A percentile compares a stretch with the other conserved stretches of the same genome.
Evolutionary conservation across 2,797 vertebrate species (phyloP).

Genomic region (Sarcophilus harrisii): DNA sequence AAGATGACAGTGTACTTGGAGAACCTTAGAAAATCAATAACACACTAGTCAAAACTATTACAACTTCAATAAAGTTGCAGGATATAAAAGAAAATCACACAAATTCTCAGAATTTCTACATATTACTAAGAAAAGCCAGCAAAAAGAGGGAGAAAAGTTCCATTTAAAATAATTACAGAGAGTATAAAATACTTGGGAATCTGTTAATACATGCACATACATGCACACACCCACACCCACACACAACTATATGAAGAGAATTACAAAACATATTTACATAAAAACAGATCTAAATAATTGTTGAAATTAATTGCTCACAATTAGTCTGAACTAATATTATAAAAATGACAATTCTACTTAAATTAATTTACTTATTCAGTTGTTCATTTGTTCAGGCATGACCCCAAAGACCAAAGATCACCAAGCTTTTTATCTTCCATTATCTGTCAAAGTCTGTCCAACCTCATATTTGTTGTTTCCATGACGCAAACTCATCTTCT

Average conservation of each 20-base stretch:
- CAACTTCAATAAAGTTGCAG: background rate
- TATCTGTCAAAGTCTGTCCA: background rate
- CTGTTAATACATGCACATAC: background rate
- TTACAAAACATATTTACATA: background rate
- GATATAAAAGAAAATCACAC: background rate
- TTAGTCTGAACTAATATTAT: background rate
- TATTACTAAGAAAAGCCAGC: background rate
- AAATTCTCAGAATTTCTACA: background rate
- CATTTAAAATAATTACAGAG: background rate
- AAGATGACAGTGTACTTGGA: background rate
- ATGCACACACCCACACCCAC: too few species aligned
- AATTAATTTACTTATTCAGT: background rate
- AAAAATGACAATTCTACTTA: background rate
- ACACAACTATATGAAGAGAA: background rate
- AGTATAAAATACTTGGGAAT: background rate
- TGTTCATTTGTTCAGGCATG: background rate
- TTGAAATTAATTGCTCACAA: background rate
- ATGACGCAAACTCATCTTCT: background rate
- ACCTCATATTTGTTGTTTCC: background rate
- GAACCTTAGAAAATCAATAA: background rate
- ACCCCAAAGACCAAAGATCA: background rate
- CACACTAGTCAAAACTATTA: background rate
- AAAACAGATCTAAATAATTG: background rate
- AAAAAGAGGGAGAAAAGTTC: background rate
- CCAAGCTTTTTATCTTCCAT: background rate